Evolutionary conservation across 2,113 vertebrate species (phyloP).

Genomic region (Tachysurus vachellii): DNA sequence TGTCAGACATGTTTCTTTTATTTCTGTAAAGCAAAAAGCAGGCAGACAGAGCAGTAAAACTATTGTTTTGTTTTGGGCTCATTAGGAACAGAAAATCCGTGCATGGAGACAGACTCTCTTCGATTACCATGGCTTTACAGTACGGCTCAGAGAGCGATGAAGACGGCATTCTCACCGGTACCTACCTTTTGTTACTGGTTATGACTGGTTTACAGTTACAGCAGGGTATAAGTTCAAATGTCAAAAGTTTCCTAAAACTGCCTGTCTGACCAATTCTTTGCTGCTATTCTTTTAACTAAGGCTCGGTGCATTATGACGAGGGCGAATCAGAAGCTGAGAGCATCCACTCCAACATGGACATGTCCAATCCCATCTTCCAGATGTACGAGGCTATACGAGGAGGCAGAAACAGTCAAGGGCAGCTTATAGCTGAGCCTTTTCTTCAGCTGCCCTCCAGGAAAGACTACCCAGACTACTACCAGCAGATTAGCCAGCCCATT

Average conservation of each 20-base stretch:
- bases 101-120: conserved; percentile 92
- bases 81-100: conserved; percentile 89
- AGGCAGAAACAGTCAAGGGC: conserved; percentile 94
- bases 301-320: conserved; percentile 86
- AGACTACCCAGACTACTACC: conserved; percentile 97
- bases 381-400: conserved; percentile 92
- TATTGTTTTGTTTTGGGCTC: conserved; percentile 33
- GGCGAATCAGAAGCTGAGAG: conserved; percentile 95
- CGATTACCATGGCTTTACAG: conserved; percentile 96
- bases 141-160: conserved; percentile 97
- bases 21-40: too few species aligned
- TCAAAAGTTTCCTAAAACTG: neutral
- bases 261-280: neutral
- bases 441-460: conserved; percentile 96
- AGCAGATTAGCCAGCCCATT: conserved; percentile 92
- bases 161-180: conserved; percentile 92
- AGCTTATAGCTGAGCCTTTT: conserved; percentile 94
- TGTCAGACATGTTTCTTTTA: neutral
- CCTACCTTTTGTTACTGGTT: neutral
- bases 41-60: neutral
- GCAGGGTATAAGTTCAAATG: neutral
- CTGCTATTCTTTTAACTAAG: conserved; percentile 51
- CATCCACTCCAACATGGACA: conserved; percentile 91
- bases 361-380: conserved; percentile 93
- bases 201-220: neutral